These are phyloP conservation scores for Electrona antarctica DNA, from an alignment of 2,113 vertebrate species.

Conservation along the genomic window DNA sequence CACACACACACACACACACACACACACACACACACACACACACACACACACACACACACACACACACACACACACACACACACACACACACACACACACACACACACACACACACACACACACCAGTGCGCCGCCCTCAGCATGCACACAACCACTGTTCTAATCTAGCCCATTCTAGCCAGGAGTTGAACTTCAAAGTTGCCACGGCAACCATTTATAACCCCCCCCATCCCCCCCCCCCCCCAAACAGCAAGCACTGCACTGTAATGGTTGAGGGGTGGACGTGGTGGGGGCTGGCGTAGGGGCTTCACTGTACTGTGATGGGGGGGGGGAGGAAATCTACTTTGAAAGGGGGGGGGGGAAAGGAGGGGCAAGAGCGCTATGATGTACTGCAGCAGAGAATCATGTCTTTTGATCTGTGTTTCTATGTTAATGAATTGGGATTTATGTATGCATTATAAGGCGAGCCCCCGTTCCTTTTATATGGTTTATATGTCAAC, in stretches of 20 bases:
- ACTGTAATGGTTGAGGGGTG: slow-evolving; percentile 52
- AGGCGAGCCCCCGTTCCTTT: slow-evolving; percentile 34
- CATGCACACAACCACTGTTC: too few relatives aligned
- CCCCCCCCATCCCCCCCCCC: slow-evolving; percentile 32
- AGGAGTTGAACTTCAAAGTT: slow-evolving; percentile 64
- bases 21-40: too few relatives aligned
- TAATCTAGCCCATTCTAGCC: slow-evolving; percentile 50
- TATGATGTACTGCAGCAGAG: slow-evolving; percentile 52
- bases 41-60: background rate
- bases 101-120: too few relatives aligned
- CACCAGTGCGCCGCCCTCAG: too few relatives aligned
- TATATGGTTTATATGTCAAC: slow-evolving; percentile 14
- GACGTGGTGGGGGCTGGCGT: background rate
- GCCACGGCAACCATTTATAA: slow-evolving; percentile 58
- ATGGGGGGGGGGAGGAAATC: slow-evolving; percentile 35
- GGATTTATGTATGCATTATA: slow-evolving; percentile 39
- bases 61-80: background rate
- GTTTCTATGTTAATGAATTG: slow-evolving; percentile 62
- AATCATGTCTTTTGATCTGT: slow-evolving; percentile 65
- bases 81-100: slow-evolving; percentile 9
- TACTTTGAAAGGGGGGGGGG: slow-evolving; percentile 45
- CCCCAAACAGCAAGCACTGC: slow-evolving; percentile 50
- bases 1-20: slow-evolving; percentile 12
- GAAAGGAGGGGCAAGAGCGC: background rate
- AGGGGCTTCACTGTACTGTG: slow-evolving; percentile 34